Conservation (phyloP, 2,797 vertebrate genomes). For the Stomatorhinus walkeri region DNA sequence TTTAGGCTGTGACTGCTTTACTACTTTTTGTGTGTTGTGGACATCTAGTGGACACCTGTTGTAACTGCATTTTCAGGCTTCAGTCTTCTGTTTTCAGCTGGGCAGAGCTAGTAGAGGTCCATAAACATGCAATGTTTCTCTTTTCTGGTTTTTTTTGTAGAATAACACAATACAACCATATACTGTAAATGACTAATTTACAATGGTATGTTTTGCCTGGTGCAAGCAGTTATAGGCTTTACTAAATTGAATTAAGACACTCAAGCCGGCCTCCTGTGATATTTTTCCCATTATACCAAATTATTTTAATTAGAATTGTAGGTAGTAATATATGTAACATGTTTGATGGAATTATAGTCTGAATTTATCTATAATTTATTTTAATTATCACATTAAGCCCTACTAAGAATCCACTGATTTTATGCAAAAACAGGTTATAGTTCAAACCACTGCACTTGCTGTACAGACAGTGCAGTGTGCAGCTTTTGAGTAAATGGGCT, state of each 20-base stretch:
- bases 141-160: constrained; percentile 26
- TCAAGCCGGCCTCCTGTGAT: constrained; percentile 32
- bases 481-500: constrained; percentile 10
- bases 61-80: constrained; percentile 40
- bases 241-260: constrained; percentile 29
- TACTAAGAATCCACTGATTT: constrained; percentile 12
- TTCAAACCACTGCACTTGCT: background rate
- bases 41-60: constrained; percentile 48
- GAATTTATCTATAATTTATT: background rate
- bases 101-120: constrained; percentile 33
- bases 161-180: constrained; percentile 53
- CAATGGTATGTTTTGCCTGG: constrained; percentile 53
- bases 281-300: constrained; percentile 54
- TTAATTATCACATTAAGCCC: constrained; percentile 29
- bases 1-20: background rate
- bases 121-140: constrained; percentile 19
- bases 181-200: constrained; percentile 41
- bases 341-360: background rate
- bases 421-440: constrained; percentile 26
- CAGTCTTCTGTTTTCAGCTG: constrained; percentile 21
- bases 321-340: constrained; percentile 8
- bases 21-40: constrained; percentile 22
- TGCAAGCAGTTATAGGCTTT: constrained; percentile 49
- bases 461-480: background rate
- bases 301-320: constrained; percentile 31